These are phyloP conservation scores for Caenorhabditis briggsae DNA, from an alignment of 1,140 invertebrate genomes.

Conservation along the genomic window DNA sequence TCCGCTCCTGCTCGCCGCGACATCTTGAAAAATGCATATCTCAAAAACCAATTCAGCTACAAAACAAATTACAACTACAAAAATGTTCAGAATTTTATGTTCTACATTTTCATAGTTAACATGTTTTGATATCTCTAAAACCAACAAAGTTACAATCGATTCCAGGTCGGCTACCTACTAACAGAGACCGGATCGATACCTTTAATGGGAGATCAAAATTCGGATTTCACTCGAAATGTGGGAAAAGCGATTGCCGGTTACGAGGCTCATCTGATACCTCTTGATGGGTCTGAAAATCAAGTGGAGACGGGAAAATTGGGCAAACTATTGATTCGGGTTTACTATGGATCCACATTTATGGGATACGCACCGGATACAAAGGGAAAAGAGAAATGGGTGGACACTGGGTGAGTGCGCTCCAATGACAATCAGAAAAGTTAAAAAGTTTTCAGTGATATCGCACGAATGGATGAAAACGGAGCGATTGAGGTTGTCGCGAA, in stretches of 20 bases:
- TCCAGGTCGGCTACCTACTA: constrained; percentile 75
- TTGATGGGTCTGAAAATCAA: constrained; percentile 53
- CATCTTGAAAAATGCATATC: too few species aligned
- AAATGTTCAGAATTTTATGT: too few species aligned
- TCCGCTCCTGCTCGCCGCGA: too few species aligned
- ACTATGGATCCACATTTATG: constrained; percentile 63
- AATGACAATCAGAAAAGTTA: too few species aligned
- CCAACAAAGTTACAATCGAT: neutral
- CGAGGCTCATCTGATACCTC: constrained; percentile 66
- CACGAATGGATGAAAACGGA: constrained; percentile 68
- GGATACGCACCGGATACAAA: constrained; percentile 65
- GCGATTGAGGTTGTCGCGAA: constrained; percentile 76
- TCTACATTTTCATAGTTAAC: too few species aligned
- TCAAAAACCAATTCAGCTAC: too few species aligned
- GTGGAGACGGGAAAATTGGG: constrained; percentile 66
- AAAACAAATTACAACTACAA: too few species aligned
- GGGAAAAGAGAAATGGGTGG: constrained; percentile 72
- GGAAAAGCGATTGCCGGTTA: constrained; percentile 74
- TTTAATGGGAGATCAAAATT: constrained; percentile 74
- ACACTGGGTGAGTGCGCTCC: constrained; percentile 69
- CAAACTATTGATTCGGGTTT: constrained; percentile 58
- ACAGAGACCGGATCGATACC: constrained; percentile 75
- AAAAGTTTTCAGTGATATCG: constrained; percentile 73
- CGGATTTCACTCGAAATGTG: constrained; percentile 73
- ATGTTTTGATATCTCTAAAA: too few species aligned